phyloP scores from a whole-genome alignment of 1,140 invertebrate species.

The Brachionus manjavacas region DNA sequence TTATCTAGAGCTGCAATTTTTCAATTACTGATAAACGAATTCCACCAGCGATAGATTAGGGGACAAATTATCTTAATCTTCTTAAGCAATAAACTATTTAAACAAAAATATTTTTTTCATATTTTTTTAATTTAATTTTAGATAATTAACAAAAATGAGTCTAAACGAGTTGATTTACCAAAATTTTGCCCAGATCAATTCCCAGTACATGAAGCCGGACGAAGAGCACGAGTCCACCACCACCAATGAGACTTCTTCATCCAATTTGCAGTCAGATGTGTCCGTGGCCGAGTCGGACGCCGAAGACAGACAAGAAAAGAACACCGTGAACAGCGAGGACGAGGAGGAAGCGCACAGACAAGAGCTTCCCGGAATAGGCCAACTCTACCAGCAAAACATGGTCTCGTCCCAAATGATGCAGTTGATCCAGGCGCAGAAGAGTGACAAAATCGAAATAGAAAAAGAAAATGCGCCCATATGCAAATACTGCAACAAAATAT shows the following conservation, averaged over 20 bases:
- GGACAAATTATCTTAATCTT: slow-evolving; percentile 31
- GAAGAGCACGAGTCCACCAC: slow-evolving; percentile 14
- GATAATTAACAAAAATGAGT: neutral
- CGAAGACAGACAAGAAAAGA: neutral
- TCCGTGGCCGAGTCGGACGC: neutral
- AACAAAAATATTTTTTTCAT: neutral
- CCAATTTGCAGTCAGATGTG: neutral
- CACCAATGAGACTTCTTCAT: slow-evolving; percentile 2
- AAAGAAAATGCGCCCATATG: slow-evolving; percentile 35
- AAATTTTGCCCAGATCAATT: neutral
- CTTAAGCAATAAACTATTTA: neutral
- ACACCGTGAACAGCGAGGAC: neutral
- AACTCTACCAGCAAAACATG: neutral
- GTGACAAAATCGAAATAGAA: neutral
- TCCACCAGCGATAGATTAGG: slow-evolving; percentile 6
- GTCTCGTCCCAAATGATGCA: slow-evolving; percentile 5
- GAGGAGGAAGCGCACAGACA: neutral
- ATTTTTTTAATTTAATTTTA: neutral
- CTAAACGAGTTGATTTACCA: slow-evolving; percentile 1
- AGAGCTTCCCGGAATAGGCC: neutral
- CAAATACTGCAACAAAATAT: slow-evolving; percentile 40
- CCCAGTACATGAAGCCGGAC: neutral
- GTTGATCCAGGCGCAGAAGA: neutral
- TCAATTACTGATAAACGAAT: slow-evolving; percentile 39
- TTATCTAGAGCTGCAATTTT: slow-evolving; percentile 19